A percentile compares a stretch with the other conserved stretches of the same genome.
Conservation (phyloP, 2,797 vertebrate species). For the Melanotaenia parkinsoni region DNA sequence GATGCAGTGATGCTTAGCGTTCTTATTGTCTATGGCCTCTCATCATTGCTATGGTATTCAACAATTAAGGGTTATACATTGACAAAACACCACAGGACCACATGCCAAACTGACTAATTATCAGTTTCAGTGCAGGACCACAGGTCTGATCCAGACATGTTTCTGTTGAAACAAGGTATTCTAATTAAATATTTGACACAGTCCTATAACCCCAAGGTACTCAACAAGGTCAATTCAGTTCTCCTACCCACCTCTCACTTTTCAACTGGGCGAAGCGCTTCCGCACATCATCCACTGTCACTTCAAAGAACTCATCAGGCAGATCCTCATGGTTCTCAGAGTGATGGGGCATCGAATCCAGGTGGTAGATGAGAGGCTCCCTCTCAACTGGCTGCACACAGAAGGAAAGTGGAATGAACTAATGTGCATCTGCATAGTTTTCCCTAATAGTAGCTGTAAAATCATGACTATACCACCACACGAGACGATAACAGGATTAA, state of each 20-base stretch:
- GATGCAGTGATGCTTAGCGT: constrained; percentile 47
- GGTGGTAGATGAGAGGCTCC: constrained; percentile 89
- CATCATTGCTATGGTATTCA: constrained; percentile 65
- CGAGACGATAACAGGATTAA: not conserved
- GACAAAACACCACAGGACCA: constrained; percentile 42
- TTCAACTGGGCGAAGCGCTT: constrained; percentile 94
- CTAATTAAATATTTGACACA: constrained; percentile 31
- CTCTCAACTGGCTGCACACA: constrained; percentile 83
- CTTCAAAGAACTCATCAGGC: constrained; percentile 95
- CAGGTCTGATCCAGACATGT: constrained; percentile 48
- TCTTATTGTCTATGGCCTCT: constrained; percentile 48
- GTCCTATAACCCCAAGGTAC: constrained; percentile 17
- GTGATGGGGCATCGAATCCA: constrained; percentile 79
- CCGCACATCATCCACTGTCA: constrained; percentile 94
- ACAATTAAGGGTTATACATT: constrained; percentile 65
- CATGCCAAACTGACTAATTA: constrained; percentile 54
- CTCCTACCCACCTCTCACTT: constrained; percentile 88
- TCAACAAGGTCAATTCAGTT: constrained; percentile 1
- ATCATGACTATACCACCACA: too few relatives aligned
- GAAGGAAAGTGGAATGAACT: not conserved
- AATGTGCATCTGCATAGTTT: not conserved
- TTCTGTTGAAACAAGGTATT: constrained; percentile 49
- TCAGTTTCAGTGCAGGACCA: constrained; percentile 45
- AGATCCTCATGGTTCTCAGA: constrained; percentile 72
- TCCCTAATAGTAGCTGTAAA: not conserved